phyloP scores from a whole-genome alignment of 53 echinoderm and acorn worm species.

The Arbacia lixula region DNA sequence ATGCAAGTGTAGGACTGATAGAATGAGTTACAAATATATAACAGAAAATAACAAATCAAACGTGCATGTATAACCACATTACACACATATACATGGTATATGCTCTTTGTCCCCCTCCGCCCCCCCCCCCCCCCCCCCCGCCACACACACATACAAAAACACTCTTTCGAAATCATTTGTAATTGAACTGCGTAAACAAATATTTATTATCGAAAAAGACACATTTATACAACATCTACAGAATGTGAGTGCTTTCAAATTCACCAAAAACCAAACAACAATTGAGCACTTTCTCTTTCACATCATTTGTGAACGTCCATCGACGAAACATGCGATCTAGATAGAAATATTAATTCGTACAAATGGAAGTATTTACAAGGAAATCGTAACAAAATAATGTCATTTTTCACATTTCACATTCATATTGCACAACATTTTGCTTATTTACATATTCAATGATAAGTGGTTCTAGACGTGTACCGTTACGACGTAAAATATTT shows the following conservation, averaged over 20 bases:
- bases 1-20: too few species aligned
- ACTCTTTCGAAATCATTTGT: constrained; percentile 1
- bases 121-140: too few species aligned
- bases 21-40: too few species aligned
- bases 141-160: too few species aligned
- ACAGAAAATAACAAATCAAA: too few species aligned
- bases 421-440: constrained; percentile 7
- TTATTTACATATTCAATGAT: constrained; percentile 25
- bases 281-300: background rate
- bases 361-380: constrained; percentile 36
- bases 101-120: too few species aligned
- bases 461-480: too few species aligned
- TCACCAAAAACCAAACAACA: background rate
- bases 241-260: background rate
- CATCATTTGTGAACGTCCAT: constrained; percentile 2
- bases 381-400: constrained; percentile 48
- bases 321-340: background rate
- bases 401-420: constrained; percentile 36
- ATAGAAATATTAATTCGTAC: constrained; percentile 46
- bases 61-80: too few species aligned
- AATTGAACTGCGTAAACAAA: constrained; percentile 36
- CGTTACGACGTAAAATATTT: too few species aligned
- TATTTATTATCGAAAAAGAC: constrained; percentile 42
- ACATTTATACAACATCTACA: background rate
- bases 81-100: too few species aligned